Evolutionary conservation across 2,888 invertebrate genomes (phyloP).

Genomic region (Ichneumon xanthorius): DNA sequence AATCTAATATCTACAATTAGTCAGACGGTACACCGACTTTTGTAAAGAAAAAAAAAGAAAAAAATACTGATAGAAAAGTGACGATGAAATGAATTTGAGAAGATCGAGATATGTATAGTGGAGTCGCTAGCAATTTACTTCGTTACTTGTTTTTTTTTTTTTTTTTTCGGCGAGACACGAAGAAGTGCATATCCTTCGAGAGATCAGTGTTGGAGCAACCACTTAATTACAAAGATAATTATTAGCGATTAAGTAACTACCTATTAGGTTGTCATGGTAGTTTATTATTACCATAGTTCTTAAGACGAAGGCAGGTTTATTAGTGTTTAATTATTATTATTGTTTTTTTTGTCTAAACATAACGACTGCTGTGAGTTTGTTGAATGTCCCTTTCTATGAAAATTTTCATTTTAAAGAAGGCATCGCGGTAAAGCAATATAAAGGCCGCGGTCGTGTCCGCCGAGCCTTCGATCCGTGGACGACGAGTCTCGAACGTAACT

Average conservation of each 20-base stretch:
- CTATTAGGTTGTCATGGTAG: conserved; percentile 61
- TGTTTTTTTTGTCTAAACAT: conserved; percentile 22
- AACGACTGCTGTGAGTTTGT: conserved; percentile 70
- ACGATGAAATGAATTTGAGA: conserved; percentile 19
- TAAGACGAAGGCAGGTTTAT: conserved; percentile 67
- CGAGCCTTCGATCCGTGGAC: conserved; percentile 44
- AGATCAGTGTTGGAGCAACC: conserved; percentile 71
- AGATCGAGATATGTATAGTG: conserved; percentile 36
- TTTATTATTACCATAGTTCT: conserved; percentile 66
- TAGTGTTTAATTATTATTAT: conserved; percentile 56
- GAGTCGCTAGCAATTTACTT: conserved; percentile 63
- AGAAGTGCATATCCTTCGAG: conserved; percentile 77
- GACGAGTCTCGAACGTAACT: conserved; percentile 51
- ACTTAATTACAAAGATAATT: conserved; percentile 74
- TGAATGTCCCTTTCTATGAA: conserved; percentile 54
- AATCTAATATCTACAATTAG: conserved; percentile 56
- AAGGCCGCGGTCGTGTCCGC: conserved; percentile 39
- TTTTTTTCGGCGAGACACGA: conserved; percentile 67
- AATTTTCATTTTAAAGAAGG: conserved; percentile 9
- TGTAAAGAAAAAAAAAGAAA: conserved; percentile 42
- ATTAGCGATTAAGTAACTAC: conserved; percentile 71
- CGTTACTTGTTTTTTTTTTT: conserved; percentile 63
- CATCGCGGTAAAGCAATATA: conserved; percentile 60
- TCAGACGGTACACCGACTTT: conserved; percentile 63
- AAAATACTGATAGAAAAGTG: conserved; percentile 4